Evolutionary conservation across 1,140 invertebrate genomes (phyloP), one percentile per base, ranked within the genome.

Genomic region (Sarcophaga bullata): DNA sequence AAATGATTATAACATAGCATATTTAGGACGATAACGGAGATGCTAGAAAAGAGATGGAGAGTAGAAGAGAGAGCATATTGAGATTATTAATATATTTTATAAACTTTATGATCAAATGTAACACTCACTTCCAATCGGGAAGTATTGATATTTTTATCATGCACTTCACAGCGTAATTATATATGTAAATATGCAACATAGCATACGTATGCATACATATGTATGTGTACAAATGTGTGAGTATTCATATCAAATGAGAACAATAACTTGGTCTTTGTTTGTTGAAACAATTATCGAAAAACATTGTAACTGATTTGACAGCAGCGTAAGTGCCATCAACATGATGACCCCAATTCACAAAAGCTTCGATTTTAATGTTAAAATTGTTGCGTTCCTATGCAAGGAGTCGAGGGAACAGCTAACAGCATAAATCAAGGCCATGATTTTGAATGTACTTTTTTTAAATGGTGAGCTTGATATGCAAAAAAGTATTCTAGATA

Each of bases 271-370:
- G n/a, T 19, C 62, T 25, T 49, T 78, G 75, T 78, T 76, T 49
- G 48, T 78, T n/a, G 17, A 50, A 19, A 25, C n/a, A 50, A 19
- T 50, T 78, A 78, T 78, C 75, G n/a, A n/a, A n/a, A 78, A 78
- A 78, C 17, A 78, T 78, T 78, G 75, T 78, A 78, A 78, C 75
- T 52, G 75, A 78, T 78, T 78, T 78, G 75, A 78, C 75, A 78
- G 49, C 75, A 78, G 19, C 48, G 17, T 78, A 78, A 78, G 75
- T 78, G 75, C 75, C 50, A 78, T 78, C 75, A 78, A 1, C 48
- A 50, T 78, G 75, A 78, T 78, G 75, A 50, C 75, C 75, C 75
- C 75, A 78, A 50, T 78, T 48, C 75, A 50, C 75, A 52, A 52
- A 50, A 48, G 48, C n/a, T 4, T 37, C 52, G 75, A 78, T 78